Base-by-base conservation (phyloP, 2,888 invertebrate species). In the Melieria crassipennis region DNA sequence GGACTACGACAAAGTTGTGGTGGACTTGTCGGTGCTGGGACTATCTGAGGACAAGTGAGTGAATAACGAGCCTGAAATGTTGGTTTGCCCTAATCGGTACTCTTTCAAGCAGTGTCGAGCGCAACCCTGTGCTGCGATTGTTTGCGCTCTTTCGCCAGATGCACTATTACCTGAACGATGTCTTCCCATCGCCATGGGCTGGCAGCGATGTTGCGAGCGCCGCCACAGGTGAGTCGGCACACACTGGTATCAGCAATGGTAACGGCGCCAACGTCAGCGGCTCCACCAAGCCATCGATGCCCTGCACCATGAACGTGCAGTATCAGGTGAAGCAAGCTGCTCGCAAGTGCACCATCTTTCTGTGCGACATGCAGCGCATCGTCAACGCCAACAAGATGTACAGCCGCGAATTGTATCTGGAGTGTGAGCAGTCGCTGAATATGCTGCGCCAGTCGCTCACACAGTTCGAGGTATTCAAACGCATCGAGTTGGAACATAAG, bases 321-420 rank as follows among this genome's bases (percentile, higher is more conserved):
- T 78, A 80, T 69, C 84, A 84, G 45, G 69, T 84, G 7, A 81
- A 81, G n/a, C 77, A 82, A 30, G 68, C 83, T n/a, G 67, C 67
- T 58, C 76, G 77, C 42, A 82, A 82, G 48, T 16, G 79, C 10
- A 78, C 77, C 0, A 76, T 77, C 0, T 84, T 84, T 50, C 52
- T 79, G 1, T 42, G 6, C 4, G 75, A 70, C 1, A 77, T 79
- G 64, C 78, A 80, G 42, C 78, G 80, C 16, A 67, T 75, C 0
- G 69, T 84, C 42, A 78, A 77, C 58, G 55, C 68, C 0, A 81
- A 83, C 71, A 79, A 79, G 47, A n/a, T 74, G 57, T 78, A 80
- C n/a, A 80, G 82, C 65, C 75, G 68, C 10, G 71, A 68, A 3
- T 75, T 79, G 69, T 78, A 80, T 67, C 71, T 67, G 4, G 82